These are phyloP conservation scores for Stylophora pistillata DNA, from an alignment of 64 coral and sea anemone genomes.

Conservation along the genomic window DNA sequence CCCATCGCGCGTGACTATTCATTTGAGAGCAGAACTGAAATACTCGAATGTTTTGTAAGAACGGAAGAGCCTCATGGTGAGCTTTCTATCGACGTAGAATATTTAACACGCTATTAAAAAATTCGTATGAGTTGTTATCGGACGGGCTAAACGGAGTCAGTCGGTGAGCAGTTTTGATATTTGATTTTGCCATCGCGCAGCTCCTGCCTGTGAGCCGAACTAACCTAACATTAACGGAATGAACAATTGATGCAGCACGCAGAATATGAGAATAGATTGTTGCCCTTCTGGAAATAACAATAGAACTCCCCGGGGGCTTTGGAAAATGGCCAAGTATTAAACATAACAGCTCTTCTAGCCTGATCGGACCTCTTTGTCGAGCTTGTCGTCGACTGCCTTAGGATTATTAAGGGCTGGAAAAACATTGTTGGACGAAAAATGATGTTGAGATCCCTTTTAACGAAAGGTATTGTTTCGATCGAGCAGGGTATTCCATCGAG, in stretches of 20 bases:
- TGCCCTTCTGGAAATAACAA: constrained; percentile 14
- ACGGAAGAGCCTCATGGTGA: not conserved
- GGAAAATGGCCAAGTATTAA: not conserved
- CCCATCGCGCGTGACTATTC: not conserved
- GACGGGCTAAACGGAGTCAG: not conserved
- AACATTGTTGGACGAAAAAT: not conserved
- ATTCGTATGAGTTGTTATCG: constrained; percentile 11
- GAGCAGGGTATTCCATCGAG: not conserved
- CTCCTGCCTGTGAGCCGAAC: not conserved
- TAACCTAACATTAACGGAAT: constrained; percentile 8
- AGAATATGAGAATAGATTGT: constrained; percentile 13
- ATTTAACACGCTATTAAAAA: not conserved
- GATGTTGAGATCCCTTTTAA: not conserved
- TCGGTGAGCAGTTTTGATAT: constrained; percentile 13
- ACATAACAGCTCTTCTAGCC: constrained; percentile 10
- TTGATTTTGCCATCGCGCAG: not conserved
- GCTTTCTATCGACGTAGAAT: not conserved
- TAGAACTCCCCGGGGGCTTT: constrained; percentile 3
- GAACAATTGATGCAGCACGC: not conserved
- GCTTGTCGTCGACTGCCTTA: not conserved
- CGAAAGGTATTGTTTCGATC: not conserved
- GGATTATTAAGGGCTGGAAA: constrained; percentile 15
- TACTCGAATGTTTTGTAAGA: not conserved
- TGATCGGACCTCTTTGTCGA: not conserved
- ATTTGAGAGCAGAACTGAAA: not conserved